A percentile compares a stretch with the other conserved stretches of the same genome.
Evolutionary conservation across 2,113 vertebrate species (phyloP).

Genomic region (Rhineura floridana): DNA sequence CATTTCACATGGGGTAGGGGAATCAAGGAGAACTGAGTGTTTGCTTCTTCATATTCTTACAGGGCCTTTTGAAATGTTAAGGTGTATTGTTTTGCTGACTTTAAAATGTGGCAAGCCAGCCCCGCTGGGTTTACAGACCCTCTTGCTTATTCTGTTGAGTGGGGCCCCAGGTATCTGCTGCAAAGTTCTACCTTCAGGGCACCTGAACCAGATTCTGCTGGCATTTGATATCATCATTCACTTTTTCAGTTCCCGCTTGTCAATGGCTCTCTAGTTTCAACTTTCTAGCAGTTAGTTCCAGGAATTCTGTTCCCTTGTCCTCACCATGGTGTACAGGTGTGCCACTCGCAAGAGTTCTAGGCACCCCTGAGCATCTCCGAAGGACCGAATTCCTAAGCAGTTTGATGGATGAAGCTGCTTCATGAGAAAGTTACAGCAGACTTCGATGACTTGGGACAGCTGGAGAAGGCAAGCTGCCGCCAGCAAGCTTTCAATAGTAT

Average conservation of each 20-base stretch:
- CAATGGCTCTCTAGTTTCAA: neutral
- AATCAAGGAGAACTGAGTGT: too few species aligned
- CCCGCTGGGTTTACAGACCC: too few species aligned
- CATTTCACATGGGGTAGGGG: too few species aligned
- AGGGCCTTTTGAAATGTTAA: too few species aligned
- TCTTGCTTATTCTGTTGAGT: too few species aligned
- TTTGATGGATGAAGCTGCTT: constrained; percentile 98
- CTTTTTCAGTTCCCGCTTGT: neutral
- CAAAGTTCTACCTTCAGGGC: too few species aligned
- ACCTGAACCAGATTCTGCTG: neutral
- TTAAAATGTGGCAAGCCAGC: too few species aligned
- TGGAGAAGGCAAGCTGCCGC: constrained; percentile 95
- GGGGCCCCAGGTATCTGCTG: too few species aligned
- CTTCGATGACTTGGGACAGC: constrained; percentile 94
- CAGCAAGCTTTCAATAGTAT: constrained; percentile 94
- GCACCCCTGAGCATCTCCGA: constrained; percentile 95
- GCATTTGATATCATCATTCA: neutral
- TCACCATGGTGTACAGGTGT: constrained; percentile 96
- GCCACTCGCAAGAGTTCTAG: constrained; percentile 91
- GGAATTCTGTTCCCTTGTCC: neutral
- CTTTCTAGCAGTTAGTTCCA: neutral
- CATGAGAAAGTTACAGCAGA: constrained; percentile 96
- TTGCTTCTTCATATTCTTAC: too few species aligned
- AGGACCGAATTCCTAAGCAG: constrained; percentile 95
- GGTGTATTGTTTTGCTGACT: too few species aligned